Base-by-base conservation (phyloP, 1,140 invertebrate genomes). In the Scaptomyza hsui region DNA sequence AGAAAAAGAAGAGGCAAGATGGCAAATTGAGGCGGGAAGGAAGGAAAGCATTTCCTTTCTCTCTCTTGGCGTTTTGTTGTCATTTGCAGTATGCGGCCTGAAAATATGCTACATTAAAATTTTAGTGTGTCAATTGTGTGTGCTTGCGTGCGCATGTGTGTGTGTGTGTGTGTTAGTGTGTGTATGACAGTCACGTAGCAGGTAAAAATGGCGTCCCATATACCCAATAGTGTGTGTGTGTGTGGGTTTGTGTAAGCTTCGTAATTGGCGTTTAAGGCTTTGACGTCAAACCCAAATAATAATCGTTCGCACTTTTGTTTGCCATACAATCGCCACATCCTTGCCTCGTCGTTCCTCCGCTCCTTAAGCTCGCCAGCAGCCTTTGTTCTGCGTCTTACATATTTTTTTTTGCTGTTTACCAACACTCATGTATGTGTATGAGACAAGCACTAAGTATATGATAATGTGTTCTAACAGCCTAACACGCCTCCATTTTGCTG, bases 101-200 rank as follows among this genome's bases (percentile, higher is more conserved):
- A 82, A 86, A 86, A 78, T 86, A 86, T 88, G 82, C 82, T 82
- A 71, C 86, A 86, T 86, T 86, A 88, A 86, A 88, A 86, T 86
- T 86, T 80, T 88, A 86, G 74, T 86, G 82, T 81, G 78, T 85
- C 82, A 86, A 88, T 81, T 86, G 82, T 81, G 75, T 59, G 61
- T 77, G 59, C 62, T 29, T 67, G 45, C 18, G 48, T 41, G 53
- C 45, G 62, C 45, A 26, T 60, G 41, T 26, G 21, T 67, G 53
- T 52, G 37, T 64, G 45, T 64, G 60, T 62, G 35, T 52, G 55
- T 61, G 52, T 61, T 29, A 10, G 26, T 63, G 56, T 62, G 35
- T 56, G 55, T 61, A 47, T 61, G 39, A 13, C 42, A 62, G 47
- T 76, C 79, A 74, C 71, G 70, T 78, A 75, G 57, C 78, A 44